These are phyloP conservation scores for Leptatherina wallacei DNA, from an alignment of 2,797 vertebrate species.

Conservation along the genomic window DNA sequence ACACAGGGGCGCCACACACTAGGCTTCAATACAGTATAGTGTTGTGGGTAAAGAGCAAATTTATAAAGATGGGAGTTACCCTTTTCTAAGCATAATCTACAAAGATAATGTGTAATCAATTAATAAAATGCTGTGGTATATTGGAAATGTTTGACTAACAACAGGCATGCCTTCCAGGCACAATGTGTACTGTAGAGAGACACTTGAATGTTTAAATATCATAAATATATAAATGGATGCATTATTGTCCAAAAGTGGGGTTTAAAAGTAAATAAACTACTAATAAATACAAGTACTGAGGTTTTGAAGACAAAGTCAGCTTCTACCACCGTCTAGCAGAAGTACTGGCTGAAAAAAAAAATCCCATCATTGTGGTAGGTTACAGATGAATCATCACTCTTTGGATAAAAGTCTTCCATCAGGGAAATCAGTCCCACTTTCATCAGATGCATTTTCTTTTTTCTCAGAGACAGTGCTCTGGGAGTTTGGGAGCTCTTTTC, in stretches of 20 bases:
- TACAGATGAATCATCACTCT: conserved; percentile 52
- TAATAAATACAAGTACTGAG: conserved; percentile 40
- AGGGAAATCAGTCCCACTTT: conserved; percentile 48
- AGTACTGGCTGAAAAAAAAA: conserved; percentile 41
- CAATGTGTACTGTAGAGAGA: conserved; percentile 16
- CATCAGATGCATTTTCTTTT: conserved; percentile 43
- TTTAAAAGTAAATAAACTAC: conserved; percentile 28
- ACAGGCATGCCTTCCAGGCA: conserved; percentile 22
- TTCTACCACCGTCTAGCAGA: conserved; percentile 53
- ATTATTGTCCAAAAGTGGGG: conserved; percentile 15
- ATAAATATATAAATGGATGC: conserved; percentile 13
- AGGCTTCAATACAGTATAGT: conserved; percentile 24
- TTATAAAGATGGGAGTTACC: background rate
- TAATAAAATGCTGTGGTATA: background rate
- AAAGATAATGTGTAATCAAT: background rate
- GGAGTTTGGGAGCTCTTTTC: conserved; percentile 38
- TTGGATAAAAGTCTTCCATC: conserved; percentile 59
- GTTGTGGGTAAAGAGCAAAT: conserved; percentile 4
- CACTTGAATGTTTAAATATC: conserved; percentile 27
- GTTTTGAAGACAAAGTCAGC: conserved; percentile 22
- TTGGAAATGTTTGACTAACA: conserved; percentile 11
- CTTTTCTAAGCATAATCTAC: background rate
- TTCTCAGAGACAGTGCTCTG: conserved; percentile 44
- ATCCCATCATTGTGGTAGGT: conserved; percentile 32
- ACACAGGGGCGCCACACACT: conserved; percentile 70